Base-by-base conservation (phyloP, 2,888 invertebrate species). In the Nymphalis urticae region DNA sequence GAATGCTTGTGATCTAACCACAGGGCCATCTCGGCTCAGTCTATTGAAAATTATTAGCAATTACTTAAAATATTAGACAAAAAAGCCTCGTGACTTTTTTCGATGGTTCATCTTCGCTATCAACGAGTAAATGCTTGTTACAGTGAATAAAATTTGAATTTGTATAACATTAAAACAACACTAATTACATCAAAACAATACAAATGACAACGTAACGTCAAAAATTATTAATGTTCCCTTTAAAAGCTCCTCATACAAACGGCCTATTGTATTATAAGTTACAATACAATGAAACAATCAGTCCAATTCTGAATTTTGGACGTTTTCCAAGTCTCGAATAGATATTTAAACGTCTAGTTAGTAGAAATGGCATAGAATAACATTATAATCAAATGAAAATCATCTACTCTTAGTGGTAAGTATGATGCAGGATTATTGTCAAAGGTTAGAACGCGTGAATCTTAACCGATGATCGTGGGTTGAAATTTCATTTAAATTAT, bases 231-330 rank as follows among this genome's bases (percentile, higher is more conserved):
- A 32, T 47, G 51, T 53, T 48, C 27, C 56, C 61, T 62, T 48
- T 19, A 51, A 69, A 63, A 42, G 48, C 42, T 36, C 58, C 7
- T 50, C 50, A 42, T 62, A 72, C 68, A 71, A 75, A 70, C 66
- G 63, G 63, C 32, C 65, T 60, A 75, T 75, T 75, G 73, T 75
- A 66, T 68, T 71, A 72, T 73, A 63, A 50, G 67, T 66, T 51
- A 56, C 54, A 71, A 68, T 63, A 75, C 73, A 75, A 73, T 72
- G 72, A 72, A 75, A 75, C 72, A 72, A 74, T 75, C 72, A 70
- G 53, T 71, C 72, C 70, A 72, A 71, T 73, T 75, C 68, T 68
- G 72, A 68, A 56, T 66, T 59, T 71, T 75, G 75, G 72, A 71
- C 56, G 64, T 62, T 54, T 66, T 73, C 75, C 75, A 75, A 72